Base-by-base conservation (phyloP, 2,797 vertebrate genomes). In the Hemitrygon akajei region DNA sequence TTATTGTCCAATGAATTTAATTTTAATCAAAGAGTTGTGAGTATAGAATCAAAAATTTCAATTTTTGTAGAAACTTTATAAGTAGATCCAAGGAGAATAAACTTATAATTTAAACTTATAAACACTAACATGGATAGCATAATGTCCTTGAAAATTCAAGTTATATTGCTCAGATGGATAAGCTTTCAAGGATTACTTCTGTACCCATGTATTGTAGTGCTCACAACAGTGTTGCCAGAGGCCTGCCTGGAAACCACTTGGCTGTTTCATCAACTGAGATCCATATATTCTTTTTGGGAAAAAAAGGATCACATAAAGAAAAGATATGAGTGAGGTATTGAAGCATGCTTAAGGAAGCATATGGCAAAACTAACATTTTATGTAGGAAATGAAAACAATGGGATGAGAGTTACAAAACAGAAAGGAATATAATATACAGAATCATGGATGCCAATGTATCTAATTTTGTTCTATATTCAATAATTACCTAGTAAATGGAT, bases 401-500 rank as follows among this genome's bases (percentile, higher is more conserved):
- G 16, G 16, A 69, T 37, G n/a, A 89, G 12, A 89, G 66, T 22
- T 89, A 16, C 27, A 63, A 27, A 14, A 63, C 56, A 14, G 30
- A 60, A 27, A 60, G 22, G 58, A 18, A 66, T 66, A 89, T 16
- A 37, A 66, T 66, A 63, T 63, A 87, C 14, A 37, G 25, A 89
- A 69, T 63, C 63, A 63, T 6, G 4, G 20, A 47, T 47, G 47
- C 4, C 47, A 47, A 47, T 47, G n/a, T 20, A n/a, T 71, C 37
- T 91, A 91, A 69, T 27, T 14, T 27, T 10, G 47, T 73, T 71
- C 69, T 56, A 94, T 63, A 94, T 96, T 71, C 63, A 73, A 94
- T 63, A 94, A 96, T 95, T 94, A 99, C 99, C 99, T 73, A 99
- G 97, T 86, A 99, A 97, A 96, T 99, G 99, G 94, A 99, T 99